Conservation (phyloP, 2,888 invertebrate genomes). For the Litoditis marina region DNA sequence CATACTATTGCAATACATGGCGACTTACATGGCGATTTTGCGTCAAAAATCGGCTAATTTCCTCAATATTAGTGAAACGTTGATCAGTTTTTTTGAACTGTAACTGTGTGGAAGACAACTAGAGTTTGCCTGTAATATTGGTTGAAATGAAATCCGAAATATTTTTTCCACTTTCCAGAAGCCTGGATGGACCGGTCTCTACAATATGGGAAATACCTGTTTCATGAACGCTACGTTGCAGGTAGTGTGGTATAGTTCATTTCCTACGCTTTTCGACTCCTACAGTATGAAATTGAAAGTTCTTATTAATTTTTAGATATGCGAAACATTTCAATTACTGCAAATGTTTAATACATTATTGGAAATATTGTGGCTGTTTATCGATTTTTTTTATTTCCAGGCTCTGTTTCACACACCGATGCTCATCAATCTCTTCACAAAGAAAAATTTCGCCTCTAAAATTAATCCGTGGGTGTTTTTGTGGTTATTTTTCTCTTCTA, state of each 20-base stretch:
- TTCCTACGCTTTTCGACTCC: neutral
- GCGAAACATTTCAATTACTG: no score
- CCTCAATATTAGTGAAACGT: no score
- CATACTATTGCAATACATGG: no score
- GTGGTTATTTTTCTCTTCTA: neutral
- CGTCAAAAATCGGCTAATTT: no score
- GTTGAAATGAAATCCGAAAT: no score
- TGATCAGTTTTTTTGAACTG: no score
- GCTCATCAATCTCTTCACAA: constrained; percentile 42
- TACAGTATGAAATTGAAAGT: neutral
- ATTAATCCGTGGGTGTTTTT: constrained; percentile 34
- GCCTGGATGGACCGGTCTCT: constrained; percentile 61
- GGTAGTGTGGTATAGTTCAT: constrained; percentile 18
- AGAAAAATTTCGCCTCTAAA: constrained; percentile 27
- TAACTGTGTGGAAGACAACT: no score
- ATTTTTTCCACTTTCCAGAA: neutral
- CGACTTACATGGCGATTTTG: no score
- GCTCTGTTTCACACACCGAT: constrained; percentile 55
- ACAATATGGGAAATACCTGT: constrained; percentile 67
- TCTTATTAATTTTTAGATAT: no score
- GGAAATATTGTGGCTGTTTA: neutral
- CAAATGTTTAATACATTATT: neutral
- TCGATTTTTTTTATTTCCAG: constrained; percentile 23
- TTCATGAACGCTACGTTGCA: constrained; percentile 58
- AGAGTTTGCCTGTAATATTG: no score